Base-by-base conservation (phyloP, 2,888 invertebrate genomes). In the Axea sp. region DNA sequence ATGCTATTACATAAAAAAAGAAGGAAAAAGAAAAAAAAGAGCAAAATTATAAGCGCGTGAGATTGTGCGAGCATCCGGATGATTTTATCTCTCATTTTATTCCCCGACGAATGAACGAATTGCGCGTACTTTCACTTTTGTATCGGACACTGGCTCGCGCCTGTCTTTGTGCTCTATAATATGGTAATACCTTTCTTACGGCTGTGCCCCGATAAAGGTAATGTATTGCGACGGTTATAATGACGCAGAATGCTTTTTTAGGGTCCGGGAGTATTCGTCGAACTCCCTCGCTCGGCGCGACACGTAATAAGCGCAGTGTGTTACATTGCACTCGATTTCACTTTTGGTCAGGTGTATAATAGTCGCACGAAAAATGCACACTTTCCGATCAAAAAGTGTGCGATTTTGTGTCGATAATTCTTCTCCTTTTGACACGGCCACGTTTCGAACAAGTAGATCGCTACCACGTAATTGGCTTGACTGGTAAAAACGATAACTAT, bases 61-160 rank as follows among this genome's bases (percentile, higher is more conserved):
- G 45, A 69, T 62, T 43, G 62, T 62, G 53, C 49, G 64, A 68
- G 68, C 68, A 74, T 74, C 73, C 68, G 73, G 73, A 74, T 51
- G 65, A 74, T 76, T 59, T 76, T 73, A 76, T 71, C 76, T 76
- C 24, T 28, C 59, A 55, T 37, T 69, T 74, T 65, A 76, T 72
- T 69, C 69, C 30, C 35, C 60, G 59, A 12, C 72, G 69, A 69
- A 73, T 68, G 76, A 77, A 75, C 78, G 77, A 79, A 75, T 77
- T 76, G 53, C 65, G 39, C 35, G 69, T 77, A 82, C 82, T 82
- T 82, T 82, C 82, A 82, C 81, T 82, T 82, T 82, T 75, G 79
- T 77, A 73, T 30, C 65, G 71, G 71, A 55, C 71, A 67, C 60
- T 62, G 49, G 65, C 55, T 51, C 57, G 68, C 55, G 69, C 19